A percentile compares a stretch with the other conserved stretches of the same genome.
phyloP scores from a whole-genome alignment of 1,140 invertebrate species.

The Drosophila fuyamai region DNA sequence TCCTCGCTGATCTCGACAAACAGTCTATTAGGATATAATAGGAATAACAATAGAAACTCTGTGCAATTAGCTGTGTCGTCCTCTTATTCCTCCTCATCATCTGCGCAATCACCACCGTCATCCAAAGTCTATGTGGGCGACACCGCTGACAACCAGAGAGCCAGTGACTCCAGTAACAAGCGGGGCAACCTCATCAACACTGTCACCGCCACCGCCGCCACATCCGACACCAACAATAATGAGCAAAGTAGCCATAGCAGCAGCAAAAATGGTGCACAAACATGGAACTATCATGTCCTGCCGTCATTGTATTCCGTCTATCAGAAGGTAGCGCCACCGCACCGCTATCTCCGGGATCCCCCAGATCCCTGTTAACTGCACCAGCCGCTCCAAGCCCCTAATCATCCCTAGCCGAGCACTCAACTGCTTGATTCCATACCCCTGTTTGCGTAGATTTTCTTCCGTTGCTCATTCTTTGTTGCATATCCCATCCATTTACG shows the following conservation, averaged over 20 bases:
- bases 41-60: constrained; percentile 77
- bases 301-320: constrained; percentile 92
- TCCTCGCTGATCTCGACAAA: constrained; percentile 84
- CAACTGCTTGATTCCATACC: constrained; percentile 1
- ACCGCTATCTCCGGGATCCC: constrained; percentile 17
- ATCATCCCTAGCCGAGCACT: constrained; percentile 15
- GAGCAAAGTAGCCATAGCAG: constrained; percentile 57
- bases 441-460: constrained; percentile 16
- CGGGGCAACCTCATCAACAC: constrained; percentile 68
- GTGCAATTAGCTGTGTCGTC: constrained; percentile 68
- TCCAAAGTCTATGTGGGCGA: constrained; percentile 82
- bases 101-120: constrained; percentile 67
- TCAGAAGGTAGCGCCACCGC: constrained; percentile 89
- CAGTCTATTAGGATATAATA: constrained; percentile 84
- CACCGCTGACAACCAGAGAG: constrained; percentile 60
- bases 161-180: constrained; percentile 39
- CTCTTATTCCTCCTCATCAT: constrained; percentile 61
- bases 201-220: constrained; percentile 68
- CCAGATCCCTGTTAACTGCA: constrained; percentile 8
- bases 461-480: constrained; percentile 17
- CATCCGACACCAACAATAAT: constrained; percentile 64
- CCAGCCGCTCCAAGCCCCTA: constrained; percentile 9
- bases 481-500: constrained; percentile 34
- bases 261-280: constrained; percentile 86
- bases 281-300: constrained; percentile 93